Evolutionary conservation across 1,140 invertebrate genomes (phyloP).

Genomic region (Phymastichus coffea): DNA sequence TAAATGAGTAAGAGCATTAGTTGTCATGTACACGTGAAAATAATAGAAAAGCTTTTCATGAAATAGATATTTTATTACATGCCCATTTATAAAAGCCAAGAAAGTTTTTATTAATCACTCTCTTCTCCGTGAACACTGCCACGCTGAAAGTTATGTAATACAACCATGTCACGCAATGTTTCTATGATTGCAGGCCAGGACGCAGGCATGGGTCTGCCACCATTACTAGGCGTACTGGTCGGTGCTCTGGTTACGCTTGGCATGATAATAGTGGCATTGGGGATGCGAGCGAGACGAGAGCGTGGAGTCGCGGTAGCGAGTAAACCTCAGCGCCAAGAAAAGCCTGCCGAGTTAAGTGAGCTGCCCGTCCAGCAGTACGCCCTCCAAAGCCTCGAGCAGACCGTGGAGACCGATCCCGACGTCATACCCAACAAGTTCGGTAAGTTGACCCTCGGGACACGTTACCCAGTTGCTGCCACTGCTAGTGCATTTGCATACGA

Average conservation of each 20-base stretch:
- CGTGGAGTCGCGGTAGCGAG: slow-evolving; percentile 16
- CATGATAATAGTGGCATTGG: slow-evolving; percentile 57
- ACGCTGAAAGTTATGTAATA: not conserved
- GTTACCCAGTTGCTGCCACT: no score
- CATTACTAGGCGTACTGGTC: slow-evolving; percentile 58
- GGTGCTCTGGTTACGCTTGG: slow-evolving; percentile 59
- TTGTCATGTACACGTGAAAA: no score
- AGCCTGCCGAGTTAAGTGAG: slow-evolving; percentile 51
- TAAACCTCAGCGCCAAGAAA: slow-evolving; percentile 54
- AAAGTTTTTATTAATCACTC: no score
- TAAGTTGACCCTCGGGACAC: slow-evolving; percentile 44
- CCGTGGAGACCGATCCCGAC: slow-evolving; percentile 70
- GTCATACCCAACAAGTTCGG: slow-evolving; percentile 74
- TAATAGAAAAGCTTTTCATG: no score
- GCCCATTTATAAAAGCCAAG: no score
- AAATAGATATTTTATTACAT: no score
- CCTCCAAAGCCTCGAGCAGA: slow-evolving; percentile 46
- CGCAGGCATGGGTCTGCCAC: slow-evolving; percentile 58
- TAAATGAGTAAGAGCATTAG: no score
- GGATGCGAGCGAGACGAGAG: slow-evolving; percentile 54
- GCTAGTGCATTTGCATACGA: no score
- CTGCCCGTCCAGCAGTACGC: slow-evolving; percentile 53
- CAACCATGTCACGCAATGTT: not conserved
- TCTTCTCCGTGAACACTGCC: not conserved
- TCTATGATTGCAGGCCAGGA: slow-evolving; percentile 55